Conservation (phyloP, 2,797 vertebrate genomes). For the Peromyscus aztecus region DNA sequence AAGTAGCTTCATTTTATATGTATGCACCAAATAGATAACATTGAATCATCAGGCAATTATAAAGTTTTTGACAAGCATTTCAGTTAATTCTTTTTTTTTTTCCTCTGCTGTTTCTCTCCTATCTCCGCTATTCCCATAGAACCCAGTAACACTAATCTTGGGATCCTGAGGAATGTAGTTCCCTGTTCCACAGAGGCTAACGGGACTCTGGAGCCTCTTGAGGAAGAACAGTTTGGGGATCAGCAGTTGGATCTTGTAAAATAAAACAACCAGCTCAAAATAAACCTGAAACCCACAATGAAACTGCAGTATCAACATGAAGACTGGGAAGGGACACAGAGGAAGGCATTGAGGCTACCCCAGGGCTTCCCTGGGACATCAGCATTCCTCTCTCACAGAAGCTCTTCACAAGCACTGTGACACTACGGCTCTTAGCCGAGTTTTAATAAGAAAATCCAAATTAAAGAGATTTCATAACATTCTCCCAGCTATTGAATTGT, state of each 20-base stretch:
- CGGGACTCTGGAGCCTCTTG: neutral
- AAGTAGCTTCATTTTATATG: neutral
- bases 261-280: neutral
- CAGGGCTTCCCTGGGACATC: neutral
- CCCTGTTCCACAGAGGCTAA: conserved; percentile 18
- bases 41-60: neutral
- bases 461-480: neutral
- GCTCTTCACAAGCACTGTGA: neutral
- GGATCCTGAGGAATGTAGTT: neutral
- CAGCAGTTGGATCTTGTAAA: conserved; percentile 21
- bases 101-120: neutral
- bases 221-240: conserved; percentile 43
- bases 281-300: conserved; percentile 31
- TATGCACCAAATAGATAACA: neutral
- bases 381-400: neutral
- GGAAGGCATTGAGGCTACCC: neutral
- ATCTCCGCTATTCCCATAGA: neutral
- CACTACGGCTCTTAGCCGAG: neutral
- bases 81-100: neutral
- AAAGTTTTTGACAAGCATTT: neutral
- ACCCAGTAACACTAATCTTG: neutral
- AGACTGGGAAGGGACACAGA: neutral
- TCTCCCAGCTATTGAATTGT: neutral
- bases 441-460: neutral
- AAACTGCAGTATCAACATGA: neutral